phyloP scores from a whole-genome alignment of 2,797 vertebrate species.

The Platyrinchus mystaceus region DNA sequence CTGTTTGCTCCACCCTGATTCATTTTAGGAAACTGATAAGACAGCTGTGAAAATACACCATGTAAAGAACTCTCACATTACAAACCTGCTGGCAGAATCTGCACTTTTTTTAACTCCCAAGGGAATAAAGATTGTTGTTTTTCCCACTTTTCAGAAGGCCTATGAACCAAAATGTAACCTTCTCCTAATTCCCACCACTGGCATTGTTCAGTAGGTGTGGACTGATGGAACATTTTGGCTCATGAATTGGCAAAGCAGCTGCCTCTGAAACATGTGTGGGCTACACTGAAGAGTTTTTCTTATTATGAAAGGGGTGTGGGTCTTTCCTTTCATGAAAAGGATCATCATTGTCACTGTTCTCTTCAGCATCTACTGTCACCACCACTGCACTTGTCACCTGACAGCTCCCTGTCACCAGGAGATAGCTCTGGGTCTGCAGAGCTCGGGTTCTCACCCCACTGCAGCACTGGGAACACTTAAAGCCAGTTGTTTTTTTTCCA shows the following conservation, averaged over 20 bases:
- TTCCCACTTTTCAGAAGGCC: conserved; percentile 40
- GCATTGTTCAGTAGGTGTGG: conserved; percentile 1
- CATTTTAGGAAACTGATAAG: conserved; percentile 71
- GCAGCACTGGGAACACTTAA: neutral
- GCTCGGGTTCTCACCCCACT: neutral
- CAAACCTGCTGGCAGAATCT: conserved; percentile 34
- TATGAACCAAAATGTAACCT: neutral
- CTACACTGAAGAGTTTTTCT: neutral
- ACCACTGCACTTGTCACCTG: neutral
- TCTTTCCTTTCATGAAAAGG: neutral
- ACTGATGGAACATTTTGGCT: neutral
- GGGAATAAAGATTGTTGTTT: conserved; percentile 21
- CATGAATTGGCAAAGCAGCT: neutral
- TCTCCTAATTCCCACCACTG: neutral
- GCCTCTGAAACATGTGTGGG: neutral
- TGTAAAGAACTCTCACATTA: conserved; percentile 17
- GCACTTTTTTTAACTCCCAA: neutral
- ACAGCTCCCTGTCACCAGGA: neutral
- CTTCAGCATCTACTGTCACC: neutral
- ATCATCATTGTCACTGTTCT: neutral
- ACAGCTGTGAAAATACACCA: conserved; percentile 73
- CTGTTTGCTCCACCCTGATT: conserved; percentile 53
- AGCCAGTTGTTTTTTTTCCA: neutral
- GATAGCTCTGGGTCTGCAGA: neutral
- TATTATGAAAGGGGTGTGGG: neutral